Conservation (phyloP, 1,140 invertebrate species). For the Latrodectus geometricus region DNA sequence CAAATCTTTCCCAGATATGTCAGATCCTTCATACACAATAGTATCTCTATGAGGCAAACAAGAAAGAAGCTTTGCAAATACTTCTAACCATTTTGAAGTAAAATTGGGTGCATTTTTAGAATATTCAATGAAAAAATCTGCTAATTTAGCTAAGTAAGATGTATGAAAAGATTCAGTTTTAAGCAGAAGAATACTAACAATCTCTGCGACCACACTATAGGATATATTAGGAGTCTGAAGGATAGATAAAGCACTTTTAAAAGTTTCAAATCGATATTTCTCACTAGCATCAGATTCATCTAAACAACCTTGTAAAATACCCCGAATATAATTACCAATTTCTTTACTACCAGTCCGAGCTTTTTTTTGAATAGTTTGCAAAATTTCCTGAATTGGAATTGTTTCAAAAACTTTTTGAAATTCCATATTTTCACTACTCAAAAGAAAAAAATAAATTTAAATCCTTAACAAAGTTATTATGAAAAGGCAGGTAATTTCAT, state of each 20-base stretch:
- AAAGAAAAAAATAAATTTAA: no score
- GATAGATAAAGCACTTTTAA: constrained; percentile 22
- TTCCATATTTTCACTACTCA: constrained; percentile 7
- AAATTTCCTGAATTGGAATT: constrained; percentile 24
- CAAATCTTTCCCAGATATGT: constrained; percentile 38
- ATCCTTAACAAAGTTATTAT: no score
- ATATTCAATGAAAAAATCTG: constrained; percentile 31
- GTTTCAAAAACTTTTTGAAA: constrained; percentile 13
- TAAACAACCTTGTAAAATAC: constrained; percentile 33
- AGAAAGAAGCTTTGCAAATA: constrained; percentile 31
- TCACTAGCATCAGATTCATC: constrained; percentile 25
- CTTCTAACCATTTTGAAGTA: constrained; percentile 39
- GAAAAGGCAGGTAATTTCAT: no score
- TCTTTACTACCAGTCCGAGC: constrained; percentile 42
- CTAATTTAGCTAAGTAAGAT: constrained; percentile 37
- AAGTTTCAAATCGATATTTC: constrained; percentile 46
- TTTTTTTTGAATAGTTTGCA: constrained; percentile 28
- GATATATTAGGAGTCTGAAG: constrained; percentile 21
- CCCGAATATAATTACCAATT: constrained; percentile 16
- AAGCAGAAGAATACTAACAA: constrained; percentile 16
- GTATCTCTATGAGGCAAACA: constrained; percentile 21
- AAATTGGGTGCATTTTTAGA: background rate
- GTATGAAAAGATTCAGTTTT: constrained; percentile 38
- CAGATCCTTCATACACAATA: constrained; percentile 35
- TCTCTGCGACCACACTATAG: background rate